These are phyloP conservation scores for Coptodon bakossiorum DNA, from an alignment of 2,113 vertebrate species.

Conservation along the genomic window DNA sequence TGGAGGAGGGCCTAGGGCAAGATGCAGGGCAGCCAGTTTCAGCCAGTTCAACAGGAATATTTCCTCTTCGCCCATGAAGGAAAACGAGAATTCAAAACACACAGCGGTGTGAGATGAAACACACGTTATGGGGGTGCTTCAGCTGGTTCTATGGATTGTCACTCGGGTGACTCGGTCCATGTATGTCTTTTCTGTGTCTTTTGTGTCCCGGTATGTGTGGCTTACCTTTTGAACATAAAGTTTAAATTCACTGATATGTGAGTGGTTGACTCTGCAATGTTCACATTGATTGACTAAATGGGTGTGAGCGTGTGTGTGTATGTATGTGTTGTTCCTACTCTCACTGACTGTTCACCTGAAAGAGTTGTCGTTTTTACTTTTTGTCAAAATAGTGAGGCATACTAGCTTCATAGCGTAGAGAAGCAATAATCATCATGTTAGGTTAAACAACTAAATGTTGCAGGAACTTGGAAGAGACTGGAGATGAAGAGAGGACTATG, in stretches of 20 bases:
- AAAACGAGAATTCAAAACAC: constrained; percentile 72
- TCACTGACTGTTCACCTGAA: constrained; percentile 40
- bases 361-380: constrained; percentile 46
- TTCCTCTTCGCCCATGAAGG: constrained; percentile 23
- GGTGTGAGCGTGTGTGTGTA: neutral
- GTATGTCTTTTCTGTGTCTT: constrained; percentile 11
- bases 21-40: constrained; percentile 78
- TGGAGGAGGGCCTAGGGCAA: constrained; percentile 48
- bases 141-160: neutral
- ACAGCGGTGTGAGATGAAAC: constrained; percentile 80
- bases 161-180: neutral
- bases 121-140: neutral
- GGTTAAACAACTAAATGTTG: constrained; percentile 11
- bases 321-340: neutral
- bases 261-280: neutral
- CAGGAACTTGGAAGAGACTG: neutral
- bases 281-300: neutral
- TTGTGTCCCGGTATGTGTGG: constrained; percentile 8
- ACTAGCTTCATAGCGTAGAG: constrained; percentile 66
- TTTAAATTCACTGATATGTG: neutral
- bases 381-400: constrained; percentile 49
- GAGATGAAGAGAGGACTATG: neutral
- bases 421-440: constrained; percentile 62
- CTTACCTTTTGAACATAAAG: neutral
- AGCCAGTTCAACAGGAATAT: constrained; percentile 67